A percentile compares a stretch with the other conserved stretches of the same genome.
phyloP scores from a whole-genome alignment of 1,140 invertebrate species.

The Sycobia sp. region DNA sequence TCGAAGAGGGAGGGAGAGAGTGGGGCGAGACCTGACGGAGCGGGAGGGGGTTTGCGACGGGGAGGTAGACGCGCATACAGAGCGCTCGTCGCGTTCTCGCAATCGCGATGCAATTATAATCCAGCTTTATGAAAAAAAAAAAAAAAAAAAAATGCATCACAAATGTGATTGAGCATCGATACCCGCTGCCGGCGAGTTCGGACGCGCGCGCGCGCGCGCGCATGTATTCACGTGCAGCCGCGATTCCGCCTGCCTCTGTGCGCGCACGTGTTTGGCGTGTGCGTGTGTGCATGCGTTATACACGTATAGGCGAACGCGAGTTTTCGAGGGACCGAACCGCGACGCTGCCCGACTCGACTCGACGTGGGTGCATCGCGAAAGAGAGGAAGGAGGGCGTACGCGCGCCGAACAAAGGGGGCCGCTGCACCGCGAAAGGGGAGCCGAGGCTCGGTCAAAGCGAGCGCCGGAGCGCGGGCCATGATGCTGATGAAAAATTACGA shows the following conservation, averaged over 20 bases:
- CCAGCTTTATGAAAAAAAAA: slow-evolving; percentile 61
- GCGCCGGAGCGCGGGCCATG: not conserved
- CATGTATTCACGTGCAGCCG: not conserved
- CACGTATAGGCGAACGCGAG: too few relatives aligned
- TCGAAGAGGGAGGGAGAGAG: slow-evolving; percentile 3
- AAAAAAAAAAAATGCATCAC: slow-evolving; percentile 61
- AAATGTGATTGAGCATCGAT: slow-evolving; percentile 63
- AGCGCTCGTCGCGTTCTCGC: slow-evolving; percentile 50
- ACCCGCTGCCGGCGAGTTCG: slow-evolving; percentile 41
- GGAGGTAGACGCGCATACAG: slow-evolving; percentile 3
- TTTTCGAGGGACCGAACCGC: slow-evolving; percentile 15
- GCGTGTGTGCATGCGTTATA: too few relatives aligned
- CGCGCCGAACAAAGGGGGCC: slow-evolving; percentile 40
- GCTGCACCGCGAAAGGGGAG: slow-evolving; percentile 49
- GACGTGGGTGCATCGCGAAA: slow-evolving; percentile 8
- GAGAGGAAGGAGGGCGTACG: slow-evolving; percentile 24
- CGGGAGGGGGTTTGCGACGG: slow-evolving; percentile 2
- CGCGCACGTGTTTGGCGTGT: not conserved
- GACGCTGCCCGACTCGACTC: too few relatives aligned
- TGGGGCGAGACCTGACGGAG: not conserved
- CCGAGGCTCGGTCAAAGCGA: slow-evolving; percentile 5
- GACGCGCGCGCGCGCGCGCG: not conserved
- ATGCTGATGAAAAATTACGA: slow-evolving; percentile 57
- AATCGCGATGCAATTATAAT: slow-evolving; percentile 63
- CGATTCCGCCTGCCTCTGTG: too few relatives aligned